Percentiles rank a stretch among this genome's conserved stretches.
Evolutionary conservation across 2,888 invertebrate species (phyloP).

Genomic region (Apeira syringaria): DNA sequence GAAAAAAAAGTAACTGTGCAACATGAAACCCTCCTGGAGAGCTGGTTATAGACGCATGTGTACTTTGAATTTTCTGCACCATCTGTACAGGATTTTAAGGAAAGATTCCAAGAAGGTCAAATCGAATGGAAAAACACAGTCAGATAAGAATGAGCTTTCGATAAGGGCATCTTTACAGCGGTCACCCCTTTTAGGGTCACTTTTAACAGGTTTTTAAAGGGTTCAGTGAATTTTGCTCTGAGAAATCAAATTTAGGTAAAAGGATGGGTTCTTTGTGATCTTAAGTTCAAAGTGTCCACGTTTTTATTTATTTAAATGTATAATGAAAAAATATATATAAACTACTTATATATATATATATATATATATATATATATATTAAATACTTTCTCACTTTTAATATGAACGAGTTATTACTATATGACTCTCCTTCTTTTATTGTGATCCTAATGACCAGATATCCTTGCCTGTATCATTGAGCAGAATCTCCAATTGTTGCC

Average conservation of each 20-base stretch:
- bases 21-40: background rate
- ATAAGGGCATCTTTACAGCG: slow-evolving; percentile 48
- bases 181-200: slow-evolving; percentile 41
- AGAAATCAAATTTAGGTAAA: slow-evolving; percentile 35
- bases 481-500: no score
- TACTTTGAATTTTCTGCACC: slow-evolving; percentile 21
- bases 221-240: slow-evolving; percentile 39
- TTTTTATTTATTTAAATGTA: no score
- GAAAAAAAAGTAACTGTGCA: no score
- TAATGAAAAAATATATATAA: no score
- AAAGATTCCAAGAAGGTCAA: slow-evolving; percentile 42
- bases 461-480: no score
- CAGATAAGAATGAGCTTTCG: slow-evolving; percentile 48
- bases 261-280: slow-evolving; percentile 12
- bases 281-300: slow-evolving; percentile 1
- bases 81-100: slow-evolving; percentile 15
- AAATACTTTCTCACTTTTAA: no score
- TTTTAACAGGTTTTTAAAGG: slow-evolving; percentile 50
- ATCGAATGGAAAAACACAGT: slow-evolving; percentile 56
- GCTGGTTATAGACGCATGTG: slow-evolving; percentile 2
- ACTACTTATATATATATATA: no score
- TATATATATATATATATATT: no score
- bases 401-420: no score
- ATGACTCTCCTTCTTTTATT: no score
- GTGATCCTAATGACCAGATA: no score